Evolutionary conservation across 2,797 vertebrate genomes (phyloP).

Genomic region (Bradypus variegatus): DNA sequence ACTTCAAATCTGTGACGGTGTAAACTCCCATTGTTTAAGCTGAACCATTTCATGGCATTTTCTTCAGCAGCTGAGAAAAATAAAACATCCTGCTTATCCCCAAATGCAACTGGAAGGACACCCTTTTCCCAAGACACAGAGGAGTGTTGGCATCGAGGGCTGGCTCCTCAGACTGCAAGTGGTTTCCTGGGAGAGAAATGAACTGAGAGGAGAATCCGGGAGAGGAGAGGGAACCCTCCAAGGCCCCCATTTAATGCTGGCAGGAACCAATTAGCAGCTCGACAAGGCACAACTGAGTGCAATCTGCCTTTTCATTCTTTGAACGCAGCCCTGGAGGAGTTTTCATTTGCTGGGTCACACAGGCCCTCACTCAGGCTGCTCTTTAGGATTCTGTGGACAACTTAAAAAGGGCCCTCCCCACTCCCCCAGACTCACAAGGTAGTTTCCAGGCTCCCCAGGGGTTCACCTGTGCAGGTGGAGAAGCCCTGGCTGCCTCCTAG

Average conservation of each 20-base stretch:
- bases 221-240: fast-evolving
- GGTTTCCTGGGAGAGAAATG: no score
- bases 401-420: no score
- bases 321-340: background rate
- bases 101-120: background rate
- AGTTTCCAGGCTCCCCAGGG: background rate
- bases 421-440: background rate
- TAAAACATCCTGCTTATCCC: background rate
- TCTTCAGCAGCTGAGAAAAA: no score
- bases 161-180: background rate
- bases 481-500: no score
- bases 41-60: no score
- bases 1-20: no score
- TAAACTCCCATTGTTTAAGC: no score
- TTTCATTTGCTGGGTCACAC: background rate
- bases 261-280: background rate
- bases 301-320: background rate
- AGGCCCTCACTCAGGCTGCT: background rate
- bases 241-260: no score
- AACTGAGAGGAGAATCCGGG: no score
- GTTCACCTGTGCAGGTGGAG: background rate
- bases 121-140: background rate
- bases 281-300: background rate
- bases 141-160: fast-evolving
- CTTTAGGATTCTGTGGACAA: no score